These are phyloP conservation scores for Lithophane leautieri DNA, from an alignment of 2,888 invertebrate species.

Conservation along the genomic window DNA sequence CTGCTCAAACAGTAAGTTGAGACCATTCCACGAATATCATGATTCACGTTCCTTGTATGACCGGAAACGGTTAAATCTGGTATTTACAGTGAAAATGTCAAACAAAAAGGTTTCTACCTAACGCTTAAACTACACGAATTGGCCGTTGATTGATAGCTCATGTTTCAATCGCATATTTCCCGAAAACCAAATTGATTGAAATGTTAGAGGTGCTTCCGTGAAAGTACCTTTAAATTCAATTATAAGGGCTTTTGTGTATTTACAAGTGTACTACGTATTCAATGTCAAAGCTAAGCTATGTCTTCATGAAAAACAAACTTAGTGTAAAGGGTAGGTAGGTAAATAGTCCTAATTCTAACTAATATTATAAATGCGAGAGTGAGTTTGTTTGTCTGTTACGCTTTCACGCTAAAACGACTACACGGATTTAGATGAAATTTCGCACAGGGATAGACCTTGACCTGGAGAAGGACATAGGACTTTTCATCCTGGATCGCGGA, in stretches of 20 bases:
- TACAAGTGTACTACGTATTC: not conserved
- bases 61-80: not conserved
- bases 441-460: too few species aligned
- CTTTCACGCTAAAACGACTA: too few species aligned
- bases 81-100: constrained; percentile 31
- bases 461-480: too few species aligned
- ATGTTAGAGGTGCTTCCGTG: not conserved
- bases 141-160: constrained; percentile 17
- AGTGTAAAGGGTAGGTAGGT: not conserved
- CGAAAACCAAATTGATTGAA: not conserved
- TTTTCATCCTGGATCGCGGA: too few species aligned
- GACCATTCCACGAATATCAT: not conserved
- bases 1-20: not conserved
- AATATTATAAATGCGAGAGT: too few species aligned
- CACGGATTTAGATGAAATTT: too few species aligned
- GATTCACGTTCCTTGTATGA: not conserved
- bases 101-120: constrained; percentile 24
- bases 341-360: not conserved
- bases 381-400: too few species aligned
- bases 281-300: not conserved
- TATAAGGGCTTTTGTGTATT: not conserved
- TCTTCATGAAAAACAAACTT: too few species aligned
- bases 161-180: constrained; percentile 5
- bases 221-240: constrained; percentile 2
- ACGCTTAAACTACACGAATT: constrained; percentile 3